phyloP scores from a whole-genome alignment of 2,888 invertebrate genomes.

The Lottia gigantea region DNA sequence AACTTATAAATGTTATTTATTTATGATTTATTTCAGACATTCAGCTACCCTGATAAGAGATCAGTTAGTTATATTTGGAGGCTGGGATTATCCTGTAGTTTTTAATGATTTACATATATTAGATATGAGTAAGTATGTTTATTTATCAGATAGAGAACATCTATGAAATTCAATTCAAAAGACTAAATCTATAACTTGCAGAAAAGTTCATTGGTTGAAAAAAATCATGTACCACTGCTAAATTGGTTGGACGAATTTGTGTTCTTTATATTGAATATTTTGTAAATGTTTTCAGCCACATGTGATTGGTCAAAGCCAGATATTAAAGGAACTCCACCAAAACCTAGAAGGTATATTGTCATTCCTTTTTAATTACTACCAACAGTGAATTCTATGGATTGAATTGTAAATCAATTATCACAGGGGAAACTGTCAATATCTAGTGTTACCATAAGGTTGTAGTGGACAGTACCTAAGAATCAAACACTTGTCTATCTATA shows the following conservation, averaged over 20 bases:
- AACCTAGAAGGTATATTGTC: constrained; percentile 59
- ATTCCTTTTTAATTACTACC: too few species aligned
- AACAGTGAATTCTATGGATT: too few species aligned
- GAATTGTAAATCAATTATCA: too few species aligned
- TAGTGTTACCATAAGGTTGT: too few species aligned
- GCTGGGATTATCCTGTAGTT: constrained; percentile 65
- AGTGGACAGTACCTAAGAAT: too few species aligned
- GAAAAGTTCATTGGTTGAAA: too few species aligned
- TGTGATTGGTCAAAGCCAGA: constrained; percentile 63
- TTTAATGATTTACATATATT: constrained; percentile 64
- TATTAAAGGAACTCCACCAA: constrained; percentile 57
- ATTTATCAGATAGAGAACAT: not conserved
- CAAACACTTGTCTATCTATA: not conserved
- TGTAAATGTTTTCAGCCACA: constrained; percentile 44
- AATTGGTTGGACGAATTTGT: too few species aligned
- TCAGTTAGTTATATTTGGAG: constrained; percentile 65
- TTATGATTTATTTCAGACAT: constrained; percentile 51
- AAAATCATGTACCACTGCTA: too few species aligned
- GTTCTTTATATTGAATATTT: too few species aligned
- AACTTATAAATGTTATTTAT: not conserved
- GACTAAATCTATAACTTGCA: too few species aligned
- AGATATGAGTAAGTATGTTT: constrained; percentile 58
- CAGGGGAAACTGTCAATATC: too few species aligned
- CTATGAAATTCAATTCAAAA: too few species aligned
- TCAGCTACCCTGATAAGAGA: constrained; percentile 63